phyloP scores from a whole-genome alignment of 2,797 vertebrate genomes.

The Myioborus miniatus region DNA sequence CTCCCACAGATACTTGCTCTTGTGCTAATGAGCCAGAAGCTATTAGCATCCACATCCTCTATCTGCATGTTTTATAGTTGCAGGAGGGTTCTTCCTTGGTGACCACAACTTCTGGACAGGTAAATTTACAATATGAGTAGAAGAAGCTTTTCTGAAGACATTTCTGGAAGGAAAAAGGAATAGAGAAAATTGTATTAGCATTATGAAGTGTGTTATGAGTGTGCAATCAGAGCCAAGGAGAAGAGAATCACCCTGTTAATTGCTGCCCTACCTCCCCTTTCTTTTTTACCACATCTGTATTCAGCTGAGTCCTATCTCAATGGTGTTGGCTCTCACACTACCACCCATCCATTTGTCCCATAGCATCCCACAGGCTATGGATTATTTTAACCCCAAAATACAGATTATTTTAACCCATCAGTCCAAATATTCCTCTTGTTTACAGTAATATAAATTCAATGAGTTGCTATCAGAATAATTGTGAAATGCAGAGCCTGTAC shows the following conservation, averaged over 20 bases:
- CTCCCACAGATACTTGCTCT: conserved; percentile 44
- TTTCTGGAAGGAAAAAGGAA: neutral
- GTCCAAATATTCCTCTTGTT: neutral
- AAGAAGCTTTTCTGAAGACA: neutral
- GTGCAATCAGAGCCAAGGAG: neutral
- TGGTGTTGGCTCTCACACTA: neutral
- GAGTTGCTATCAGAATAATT: neutral
- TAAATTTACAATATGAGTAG: neutral
- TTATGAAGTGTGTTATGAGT: neutral
- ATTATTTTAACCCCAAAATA: neutral
- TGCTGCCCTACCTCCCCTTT: neutral
- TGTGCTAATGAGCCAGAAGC: conserved; percentile 45
- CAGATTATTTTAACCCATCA: neutral
- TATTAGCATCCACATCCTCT: conserved; percentile 18
- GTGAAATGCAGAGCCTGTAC: neutral
- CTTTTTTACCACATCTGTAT: neutral
- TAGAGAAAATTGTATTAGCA: neutral
- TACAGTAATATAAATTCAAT: neutral
- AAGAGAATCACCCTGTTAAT: neutral
- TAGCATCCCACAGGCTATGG: neutral
- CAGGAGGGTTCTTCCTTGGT: neutral
- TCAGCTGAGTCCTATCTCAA: neutral
- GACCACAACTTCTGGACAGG: neutral
- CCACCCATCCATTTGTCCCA: neutral
- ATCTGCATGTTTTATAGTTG: neutral